These are phyloP conservation scores for Aphelinus atriplicis DNA, from an alignment of 1,140 invertebrate species.

Conservation along the genomic window DNA sequence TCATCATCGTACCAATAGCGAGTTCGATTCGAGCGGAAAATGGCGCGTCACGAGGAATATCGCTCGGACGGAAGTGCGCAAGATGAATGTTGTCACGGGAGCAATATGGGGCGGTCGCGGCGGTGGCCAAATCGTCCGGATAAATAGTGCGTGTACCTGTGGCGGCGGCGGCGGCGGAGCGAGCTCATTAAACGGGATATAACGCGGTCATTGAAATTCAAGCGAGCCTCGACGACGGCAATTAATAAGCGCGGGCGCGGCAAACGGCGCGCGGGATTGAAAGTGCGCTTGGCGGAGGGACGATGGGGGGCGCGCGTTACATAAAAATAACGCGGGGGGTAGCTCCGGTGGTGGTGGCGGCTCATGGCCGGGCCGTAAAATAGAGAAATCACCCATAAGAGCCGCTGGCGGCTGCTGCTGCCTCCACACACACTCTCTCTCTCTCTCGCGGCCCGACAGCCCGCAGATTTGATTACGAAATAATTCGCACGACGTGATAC, in stretches of 20 bases:
- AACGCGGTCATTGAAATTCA: conserved; percentile 34
- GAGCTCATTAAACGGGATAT: conserved; percentile 31
- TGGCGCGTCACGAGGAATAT: no score
- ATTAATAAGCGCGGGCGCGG: conserved; percentile 33
- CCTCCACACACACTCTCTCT: conserved; percentile 35
- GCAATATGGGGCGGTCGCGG: no score
- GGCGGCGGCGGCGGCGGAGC: no score
- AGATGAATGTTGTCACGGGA: no score
- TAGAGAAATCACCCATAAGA: conserved; percentile 64
- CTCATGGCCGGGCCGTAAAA: conserved; percentile 63
- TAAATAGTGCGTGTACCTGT: no score
- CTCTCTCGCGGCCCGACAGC: conserved; percentile 33
- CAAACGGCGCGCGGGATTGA: conserved; percentile 6
- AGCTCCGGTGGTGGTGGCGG: conserved; percentile 2
- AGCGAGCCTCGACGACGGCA: conserved; percentile 6
- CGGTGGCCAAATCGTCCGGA: no score
- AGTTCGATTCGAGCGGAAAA: no score
- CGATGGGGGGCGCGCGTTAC: neutral
- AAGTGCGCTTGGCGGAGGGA: neutral
- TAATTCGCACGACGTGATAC: conserved; percentile 65
- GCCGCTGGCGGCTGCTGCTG: conserved; percentile 27
- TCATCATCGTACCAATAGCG: no score
- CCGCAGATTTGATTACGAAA: conserved; percentile 66
- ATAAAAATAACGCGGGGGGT: conserved; percentile 13
- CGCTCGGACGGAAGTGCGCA: no score